Base-by-base conservation (phyloP, 2,797 vertebrate genomes). In the Smutsia gigantea region DNA sequence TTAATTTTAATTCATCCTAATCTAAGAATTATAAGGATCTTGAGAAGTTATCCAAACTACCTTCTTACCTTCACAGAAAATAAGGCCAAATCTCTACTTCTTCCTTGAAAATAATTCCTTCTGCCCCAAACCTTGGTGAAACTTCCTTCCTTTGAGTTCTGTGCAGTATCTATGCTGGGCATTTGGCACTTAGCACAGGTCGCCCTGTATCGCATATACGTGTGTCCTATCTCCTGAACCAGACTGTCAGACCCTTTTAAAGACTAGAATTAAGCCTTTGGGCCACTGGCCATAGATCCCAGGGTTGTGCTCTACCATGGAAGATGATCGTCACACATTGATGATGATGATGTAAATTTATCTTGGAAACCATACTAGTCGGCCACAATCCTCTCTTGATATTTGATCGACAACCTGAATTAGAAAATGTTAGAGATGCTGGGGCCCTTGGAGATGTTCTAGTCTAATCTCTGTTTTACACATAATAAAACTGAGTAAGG, bases 1-100 rank as follows among this genome's bases (percentile, higher is more conserved):
- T 74, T 81, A 72, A 96, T 86, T 82, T 71, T 84, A 84, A 69
- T 68, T 69, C 57, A 57, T 68, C 83, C 14, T 55, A 72, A 71
- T 79, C 39, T 78, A 90, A 72, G 49, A 31, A 92, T 84, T 89
- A 37, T 34, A 78, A 96, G 34, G 42, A 68, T 74, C n/a, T 46
- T 46, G 3, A 84, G 23, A 95, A 37, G 15, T 84, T 71, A 23
- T 91, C 66, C 11, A 11, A 39, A 66, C 89, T 55, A 74, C 25
- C 29, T 72, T 95, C 64, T 81, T 93, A 63, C 51, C 74, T 89
- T 95, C 64, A 85, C 63, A 95, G 87, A 92, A 57, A 39, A 81
- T 74, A 39, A 79, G 7, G 55, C 23, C 59, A 72, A 87, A 68
- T 7, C 0, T 63, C 51, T n/a, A 19, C 23, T 2, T 69, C 14